phyloP scores from a whole-genome alignment of 1,140 invertebrate species.

The Drosophila sturtevanti region DNA sequence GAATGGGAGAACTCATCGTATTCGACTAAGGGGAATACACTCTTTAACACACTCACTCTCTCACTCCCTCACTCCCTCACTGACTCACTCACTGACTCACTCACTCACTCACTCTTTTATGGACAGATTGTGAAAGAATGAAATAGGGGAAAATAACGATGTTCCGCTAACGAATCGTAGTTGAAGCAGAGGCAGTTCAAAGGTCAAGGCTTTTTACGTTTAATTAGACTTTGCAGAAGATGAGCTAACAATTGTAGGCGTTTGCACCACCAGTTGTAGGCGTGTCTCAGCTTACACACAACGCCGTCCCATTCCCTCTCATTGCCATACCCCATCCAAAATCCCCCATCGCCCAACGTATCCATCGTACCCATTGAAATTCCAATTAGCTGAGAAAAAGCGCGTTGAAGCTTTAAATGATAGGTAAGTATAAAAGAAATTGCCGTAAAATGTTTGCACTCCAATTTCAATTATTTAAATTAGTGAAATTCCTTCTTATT shows the following conservation, averaged over 20 bases:
- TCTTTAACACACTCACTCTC: neutral
- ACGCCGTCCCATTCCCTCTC: neutral
- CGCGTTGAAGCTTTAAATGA: neutral
- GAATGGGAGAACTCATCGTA: slow-evolving; percentile 26
- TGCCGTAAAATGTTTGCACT: slow-evolving; percentile 6
- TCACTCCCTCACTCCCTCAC: slow-evolving; percentile 15
- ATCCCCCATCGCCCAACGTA: too few species aligned
- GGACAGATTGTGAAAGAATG: neutral
- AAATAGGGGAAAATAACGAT: neutral
- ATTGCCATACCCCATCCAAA: too few species aligned
- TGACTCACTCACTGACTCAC: neutral
- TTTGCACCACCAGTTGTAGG: slow-evolving; percentile 7
- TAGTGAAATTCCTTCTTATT: neutral
- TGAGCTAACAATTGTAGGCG: slow-evolving; percentile 27
- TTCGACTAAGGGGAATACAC: too few species aligned
- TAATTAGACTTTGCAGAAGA: slow-evolving; percentile 53
- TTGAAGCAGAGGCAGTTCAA: slow-evolving; percentile 53
- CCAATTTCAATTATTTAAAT: slow-evolving; percentile 5
- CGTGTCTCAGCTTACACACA: slow-evolving; percentile 1
- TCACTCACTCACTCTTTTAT: neutral
- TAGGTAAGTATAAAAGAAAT: neutral
- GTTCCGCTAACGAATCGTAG: neutral
- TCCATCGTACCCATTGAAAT: slow-evolving; percentile 48
- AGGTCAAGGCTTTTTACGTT: slow-evolving; percentile 72
- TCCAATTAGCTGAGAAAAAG: slow-evolving; percentile 40